These are phyloP conservation scores for Graptemys geographica DNA, from an alignment of 2,797 vertebrate species.

Conservation along the genomic window DNA sequence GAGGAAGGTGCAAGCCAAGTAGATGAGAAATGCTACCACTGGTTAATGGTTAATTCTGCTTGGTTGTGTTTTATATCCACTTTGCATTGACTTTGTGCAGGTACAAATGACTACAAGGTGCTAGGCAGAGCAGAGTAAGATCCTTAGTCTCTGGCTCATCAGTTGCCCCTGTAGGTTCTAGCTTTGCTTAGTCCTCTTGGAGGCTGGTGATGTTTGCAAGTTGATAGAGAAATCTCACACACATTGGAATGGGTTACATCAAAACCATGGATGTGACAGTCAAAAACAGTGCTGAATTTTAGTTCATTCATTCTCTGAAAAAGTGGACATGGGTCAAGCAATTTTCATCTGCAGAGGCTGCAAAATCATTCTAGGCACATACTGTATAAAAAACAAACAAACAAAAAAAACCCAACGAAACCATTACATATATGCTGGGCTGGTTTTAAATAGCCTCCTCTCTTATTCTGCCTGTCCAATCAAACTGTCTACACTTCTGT, in stretches of 20 bases:
- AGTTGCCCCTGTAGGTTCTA: conserved; percentile 1
- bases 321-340: background rate
- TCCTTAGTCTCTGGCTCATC: background rate
- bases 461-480: accelerated
- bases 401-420: background rate
- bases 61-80: background rate
- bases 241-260: background rate
- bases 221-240: background rate
- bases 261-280: background rate
- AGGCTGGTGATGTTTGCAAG: background rate
- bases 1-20: background rate
- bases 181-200: background rate
- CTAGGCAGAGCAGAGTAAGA: background rate
- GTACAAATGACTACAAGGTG: background rate
- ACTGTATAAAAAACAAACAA: background rate
- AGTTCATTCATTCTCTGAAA: background rate
- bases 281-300: background rate
- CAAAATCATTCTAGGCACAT: background rate
- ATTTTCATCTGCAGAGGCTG: background rate
- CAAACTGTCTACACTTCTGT: accelerated
- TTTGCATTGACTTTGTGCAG: background rate
- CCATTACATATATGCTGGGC: accelerated
- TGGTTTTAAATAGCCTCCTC: background rate
- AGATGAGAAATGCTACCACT: background rate
- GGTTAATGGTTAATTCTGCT: background rate